Conservation (phyloP, 1,140 invertebrate genomes). For the Cydia strobilella region DNA sequence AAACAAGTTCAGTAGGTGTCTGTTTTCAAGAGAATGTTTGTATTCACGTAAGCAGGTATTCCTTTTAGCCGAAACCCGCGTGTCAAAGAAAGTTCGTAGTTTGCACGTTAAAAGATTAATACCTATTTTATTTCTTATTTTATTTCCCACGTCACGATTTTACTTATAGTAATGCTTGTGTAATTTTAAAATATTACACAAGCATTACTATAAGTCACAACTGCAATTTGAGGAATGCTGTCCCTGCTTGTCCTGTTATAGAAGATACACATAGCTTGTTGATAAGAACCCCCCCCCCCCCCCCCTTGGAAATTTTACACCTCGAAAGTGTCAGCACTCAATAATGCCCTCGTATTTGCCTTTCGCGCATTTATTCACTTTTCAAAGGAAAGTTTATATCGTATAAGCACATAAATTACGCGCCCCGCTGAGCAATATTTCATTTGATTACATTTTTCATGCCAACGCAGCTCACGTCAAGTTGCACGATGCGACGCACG, state of each 20-base stretch:
- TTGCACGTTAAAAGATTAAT: no score
- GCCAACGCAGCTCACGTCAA: background rate
- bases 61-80: no score
- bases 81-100: no score
- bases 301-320: background rate
- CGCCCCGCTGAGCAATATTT: slow-evolving; percentile 14
- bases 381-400: slow-evolving; percentile 30
- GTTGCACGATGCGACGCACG: background rate
- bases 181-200: no score
- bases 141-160: no score
- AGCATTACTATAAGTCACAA: no score
- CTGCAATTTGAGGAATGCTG: background rate
- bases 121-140: no score
- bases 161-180: no score
- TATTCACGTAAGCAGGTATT: no score
- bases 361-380: slow-evolving; percentile 3
- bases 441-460: slow-evolving; percentile 26
- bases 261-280: background rate
- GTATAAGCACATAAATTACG: slow-evolving; percentile 27
- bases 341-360: slow-evolving; percentile 19
- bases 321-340: slow-evolving; percentile 16
- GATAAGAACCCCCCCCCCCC: no score
- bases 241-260: background rate
- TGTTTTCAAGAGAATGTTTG: no score
- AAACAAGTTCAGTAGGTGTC: no score